Base-by-base conservation (phyloP, 1,140 invertebrate species). In the Polypedilum vanderplanki region DNA sequence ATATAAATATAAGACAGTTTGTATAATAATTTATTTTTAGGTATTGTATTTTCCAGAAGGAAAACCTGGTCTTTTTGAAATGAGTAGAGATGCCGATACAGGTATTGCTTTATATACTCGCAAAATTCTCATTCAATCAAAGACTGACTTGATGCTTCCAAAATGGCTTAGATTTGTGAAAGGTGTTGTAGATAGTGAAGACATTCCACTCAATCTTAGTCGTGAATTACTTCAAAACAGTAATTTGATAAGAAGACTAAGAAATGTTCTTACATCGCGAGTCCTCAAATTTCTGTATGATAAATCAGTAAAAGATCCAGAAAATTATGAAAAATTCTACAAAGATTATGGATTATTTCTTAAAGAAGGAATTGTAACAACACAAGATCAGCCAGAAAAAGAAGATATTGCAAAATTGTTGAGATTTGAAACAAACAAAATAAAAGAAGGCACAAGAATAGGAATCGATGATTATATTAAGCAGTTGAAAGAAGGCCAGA, bases 111-210 rank as follows among this genome's bases (percentile, higher is more conserved):
- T 99, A 0, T 99, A 99, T 80, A 95, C 91, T 40, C 86, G 93
- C 70, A 96, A 96, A 83, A 86, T 92, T 40, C 85, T 98, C 74
- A 98, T 98, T 41, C 95, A 97, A 83, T 93, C 89, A 77, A 93
- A 92, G 80, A 91, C 94, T 0, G 95, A 96, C 76, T 91, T 95
- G 80, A 89, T 98, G 77, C 83, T 98, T 76, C 96, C 96, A 0
- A 95, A 96, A 81, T 98, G 95, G 95, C 84, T 98, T 73, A 84
- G 96, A 79, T 98, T 98, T 84, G 84, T 98, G 1, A 97, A 91
- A 93, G 92, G 97, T 81, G 96, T 98, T 24, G 94, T 98, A 8
- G 97, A 98, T 85, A 97, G 94, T 7, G 97, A 98, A 86, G 97
- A 99, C 81, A 98, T 99, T 86, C 97, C 97, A 9, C 85, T 99